Conservation (phyloP, 2,113 vertebrate genomes). For the Crotalus viridis region DNA sequence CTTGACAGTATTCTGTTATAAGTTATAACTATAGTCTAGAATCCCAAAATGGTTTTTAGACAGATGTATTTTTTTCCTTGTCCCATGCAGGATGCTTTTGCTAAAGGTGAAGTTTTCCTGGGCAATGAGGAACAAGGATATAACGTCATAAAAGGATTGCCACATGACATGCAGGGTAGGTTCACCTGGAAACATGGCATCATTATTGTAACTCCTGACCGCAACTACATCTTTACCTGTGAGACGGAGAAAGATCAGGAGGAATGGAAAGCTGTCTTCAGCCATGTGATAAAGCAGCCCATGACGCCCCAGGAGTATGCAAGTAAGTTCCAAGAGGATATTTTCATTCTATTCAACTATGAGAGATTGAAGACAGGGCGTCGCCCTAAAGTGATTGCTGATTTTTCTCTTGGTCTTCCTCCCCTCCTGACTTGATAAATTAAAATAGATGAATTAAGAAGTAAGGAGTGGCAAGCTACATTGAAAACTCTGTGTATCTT, state of each 20-base stretch:
- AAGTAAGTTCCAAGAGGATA: constrained; percentile 65
- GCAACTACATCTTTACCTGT: constrained; percentile 85
- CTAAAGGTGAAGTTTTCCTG: constrained; percentile 88
- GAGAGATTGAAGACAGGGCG: neutral
- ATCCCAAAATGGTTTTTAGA: too few relatives aligned
- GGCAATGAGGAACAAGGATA: constrained; percentile 82
- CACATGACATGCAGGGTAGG: constrained; percentile 72
- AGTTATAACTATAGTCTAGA: neutral
- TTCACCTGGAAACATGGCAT: constrained; percentile 81
- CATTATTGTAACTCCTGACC: constrained; percentile 84
- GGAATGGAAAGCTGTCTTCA: constrained; percentile 83
- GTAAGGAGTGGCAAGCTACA: neutral
- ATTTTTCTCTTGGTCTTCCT: neutral
- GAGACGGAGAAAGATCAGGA: constrained; percentile 81
- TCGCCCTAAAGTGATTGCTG: neutral
- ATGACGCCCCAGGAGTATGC: constrained; percentile 90
- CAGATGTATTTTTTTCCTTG: neutral
- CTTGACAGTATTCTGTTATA: neutral
- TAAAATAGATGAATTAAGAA: neutral
- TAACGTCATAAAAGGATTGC: constrained; percentile 67
- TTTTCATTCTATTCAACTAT: neutral
- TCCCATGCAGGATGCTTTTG: constrained; percentile 83
- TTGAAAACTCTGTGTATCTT: neutral
- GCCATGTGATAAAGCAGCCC: constrained; percentile 65
- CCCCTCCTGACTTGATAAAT: neutral